Evolutionary conservation across 2,113 vertebrate genomes (phyloP), one percentile per base, ranked within the genome.

Genomic region (Chlorocebus sabaeus): DNA sequence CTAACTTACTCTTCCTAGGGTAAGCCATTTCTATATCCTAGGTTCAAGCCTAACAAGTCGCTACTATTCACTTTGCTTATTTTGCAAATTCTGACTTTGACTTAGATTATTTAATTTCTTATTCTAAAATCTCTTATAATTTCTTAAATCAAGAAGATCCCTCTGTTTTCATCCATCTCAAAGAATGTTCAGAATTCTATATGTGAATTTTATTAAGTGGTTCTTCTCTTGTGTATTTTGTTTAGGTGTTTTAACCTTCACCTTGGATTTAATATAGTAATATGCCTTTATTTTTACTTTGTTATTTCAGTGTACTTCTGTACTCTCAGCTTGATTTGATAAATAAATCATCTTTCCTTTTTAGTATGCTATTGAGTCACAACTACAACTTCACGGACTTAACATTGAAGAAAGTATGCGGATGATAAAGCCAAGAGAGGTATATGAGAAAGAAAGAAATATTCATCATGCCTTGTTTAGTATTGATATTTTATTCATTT

Each of bases 321-420:
- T 95, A 61, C 9, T 40, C 73, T 85, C 32, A 13, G 40, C 16
- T 93, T 92, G 18, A 96, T 72, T 68, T 79, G 75, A 94, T 94
- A 82, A 86, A 93, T 76, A 72, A n/a, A 38, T 57, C 55, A 35
- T 32, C 8, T 23, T 96, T 95, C 84, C 97, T 98, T 98, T 98
- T 82, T 98, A 99, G 99, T 99, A 99, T 1, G 99, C 99, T 12
- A 97, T 99, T 12, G 99, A 99, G 97, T 99, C 99, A 97, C 99
- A 99, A 73, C 99, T 99, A 97, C 98, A 55, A 5, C 96, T 99
- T 91, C 99, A 99, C 0, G 99, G 99, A 38, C 98, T 99, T 4
- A 98, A 99, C 75, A 98, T 99, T 16, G 90, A 99, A 84, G 93
- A 98, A 68, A 99, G 99, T 98, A 99, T 99, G 99, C 83, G 99